phyloP scores from a whole-genome alignment of 2,888 invertebrate genomes.

The Nowickia ferox region DNA sequence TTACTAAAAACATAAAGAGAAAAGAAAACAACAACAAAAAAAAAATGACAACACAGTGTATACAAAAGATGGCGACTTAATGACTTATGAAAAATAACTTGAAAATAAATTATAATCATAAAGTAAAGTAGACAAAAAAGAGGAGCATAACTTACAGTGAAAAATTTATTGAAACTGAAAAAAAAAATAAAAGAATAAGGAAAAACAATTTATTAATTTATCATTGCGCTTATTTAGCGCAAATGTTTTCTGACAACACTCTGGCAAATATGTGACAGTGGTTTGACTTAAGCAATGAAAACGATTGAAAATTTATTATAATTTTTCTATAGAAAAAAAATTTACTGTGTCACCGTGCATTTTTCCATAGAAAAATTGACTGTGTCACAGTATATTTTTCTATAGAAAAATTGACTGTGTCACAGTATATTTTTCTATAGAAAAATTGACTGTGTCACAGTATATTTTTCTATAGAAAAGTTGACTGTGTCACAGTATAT shows the following conservation, averaged over 20 bases:
- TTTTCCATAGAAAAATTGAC: too few species aligned
- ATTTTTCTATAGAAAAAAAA: too few species aligned
- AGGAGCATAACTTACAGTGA: conserved; percentile 60
- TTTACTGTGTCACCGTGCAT: too few species aligned
- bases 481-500: too few species aligned
- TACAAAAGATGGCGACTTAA: conserved; percentile 71
- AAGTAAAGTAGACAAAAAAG: conserved; percentile 58
- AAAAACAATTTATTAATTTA: conserved; percentile 78
- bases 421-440: too few species aligned
- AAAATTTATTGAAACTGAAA: conserved; percentile 20
- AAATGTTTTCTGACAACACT: conserved; percentile 71
- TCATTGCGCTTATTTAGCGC: conserved; percentile 75
- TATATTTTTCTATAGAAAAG: too few species aligned
- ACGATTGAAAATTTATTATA: conserved; percentile 40
- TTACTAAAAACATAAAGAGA: conserved; percentile 49
- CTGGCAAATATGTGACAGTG: conserved; percentile 60
- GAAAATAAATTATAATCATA: conserved; percentile 70
- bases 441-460: too few species aligned
- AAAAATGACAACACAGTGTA: conserved; percentile 64
- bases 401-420: too few species aligned
- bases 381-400: too few species aligned
- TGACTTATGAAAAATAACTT: conserved; percentile 74
- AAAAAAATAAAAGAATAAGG: conserved; percentile 36
- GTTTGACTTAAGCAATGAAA: conserved; percentile 16
- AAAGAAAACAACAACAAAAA: conserved; percentile 55